These are phyloP conservation scores for Elymnias hypermnestra DNA, from an alignment of 1,140 invertebrate genomes.

Conservation along the genomic window DNA sequence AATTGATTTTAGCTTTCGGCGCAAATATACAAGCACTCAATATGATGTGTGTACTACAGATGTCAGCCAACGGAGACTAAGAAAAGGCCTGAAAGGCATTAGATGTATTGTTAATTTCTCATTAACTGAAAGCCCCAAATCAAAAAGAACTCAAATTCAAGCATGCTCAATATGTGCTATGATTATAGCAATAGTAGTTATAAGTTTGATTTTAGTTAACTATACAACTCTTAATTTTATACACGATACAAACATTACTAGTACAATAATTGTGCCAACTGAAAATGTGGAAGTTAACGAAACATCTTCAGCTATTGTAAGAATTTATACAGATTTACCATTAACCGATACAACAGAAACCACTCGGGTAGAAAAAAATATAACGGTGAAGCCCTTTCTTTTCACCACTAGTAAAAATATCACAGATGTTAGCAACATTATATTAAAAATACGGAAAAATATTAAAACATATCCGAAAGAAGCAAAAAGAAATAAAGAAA, in stretches of 20 bases:
- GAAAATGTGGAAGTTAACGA: conserved; percentile 40
- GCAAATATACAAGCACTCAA: conserved; percentile 53
- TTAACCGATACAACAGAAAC: conserved; percentile 16
- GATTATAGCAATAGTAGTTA: conserved; percentile 65
- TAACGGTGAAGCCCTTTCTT: conserved; percentile 15
- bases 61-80: conserved; percentile 46
- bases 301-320: conserved; percentile 44
- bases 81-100: conserved; percentile 65
- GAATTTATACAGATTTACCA: conserved; percentile 30
- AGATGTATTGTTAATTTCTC: conserved; percentile 66
- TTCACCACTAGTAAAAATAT: conserved; percentile 29
- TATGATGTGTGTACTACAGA: conserved; percentile 38
- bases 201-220: conserved; percentile 69
- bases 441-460: conserved; percentile 62
- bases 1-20: conserved; percentile 51
- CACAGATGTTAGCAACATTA: conserved; percentile 34
- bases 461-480: conserved; percentile 59
- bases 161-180: conserved; percentile 71
- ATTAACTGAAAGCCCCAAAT: conserved; percentile 57
- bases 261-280: conserved; percentile 66
- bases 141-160: conserved; percentile 64
- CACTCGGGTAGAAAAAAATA: conserved; percentile 3
- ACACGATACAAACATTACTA: conserved; percentile 38
- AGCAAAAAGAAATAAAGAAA: conserved; percentile 31
- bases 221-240: conserved; percentile 59